These are phyloP conservation scores for Notechis scutatus DNA, from an alignment of 2,113 vertebrate genomes.

Conservation along the genomic window DNA sequence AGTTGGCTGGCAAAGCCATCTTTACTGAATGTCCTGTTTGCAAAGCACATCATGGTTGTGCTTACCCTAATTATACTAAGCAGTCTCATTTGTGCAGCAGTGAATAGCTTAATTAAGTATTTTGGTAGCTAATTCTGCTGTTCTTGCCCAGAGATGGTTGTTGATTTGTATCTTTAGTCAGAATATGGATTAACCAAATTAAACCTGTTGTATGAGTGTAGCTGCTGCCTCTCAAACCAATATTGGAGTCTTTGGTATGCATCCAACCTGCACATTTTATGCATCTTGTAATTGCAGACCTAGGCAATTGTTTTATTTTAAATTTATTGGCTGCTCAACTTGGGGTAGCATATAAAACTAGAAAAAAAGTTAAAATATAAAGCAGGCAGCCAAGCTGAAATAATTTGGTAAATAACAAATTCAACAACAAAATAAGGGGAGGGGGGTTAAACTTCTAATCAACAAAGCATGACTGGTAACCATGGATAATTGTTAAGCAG, in stretches of 20 bases:
- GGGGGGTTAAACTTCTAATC: not conserved
- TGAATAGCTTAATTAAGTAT: not conserved
- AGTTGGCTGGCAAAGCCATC: not conserved
- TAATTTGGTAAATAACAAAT: not conserved
- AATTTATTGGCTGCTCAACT: not conserved
- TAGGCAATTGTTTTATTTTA: not conserved
- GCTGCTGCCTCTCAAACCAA: not conserved
- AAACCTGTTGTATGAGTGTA: not conserved
- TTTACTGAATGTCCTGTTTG: not conserved
- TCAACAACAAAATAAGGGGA: not conserved
- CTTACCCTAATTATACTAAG: not conserved
- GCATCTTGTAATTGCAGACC: not conserved
- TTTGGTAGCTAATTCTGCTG: not conserved
- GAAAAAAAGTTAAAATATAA: not conserved
- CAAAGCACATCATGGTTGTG: not conserved
- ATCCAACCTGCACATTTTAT: not conserved
- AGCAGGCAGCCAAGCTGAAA: not conserved
- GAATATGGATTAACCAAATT: not conserved
- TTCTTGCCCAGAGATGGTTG: not conserved
- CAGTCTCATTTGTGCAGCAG: not conserved
- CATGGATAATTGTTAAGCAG: not conserved
- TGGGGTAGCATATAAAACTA: not conserved
- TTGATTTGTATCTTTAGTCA: not conserved
- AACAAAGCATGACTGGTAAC: not conserved
- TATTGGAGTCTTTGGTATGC: not conserved